phyloP scores from a whole-genome alignment of 2,797 vertebrate species.

The Enteromius thamalakanensis region DNA sequence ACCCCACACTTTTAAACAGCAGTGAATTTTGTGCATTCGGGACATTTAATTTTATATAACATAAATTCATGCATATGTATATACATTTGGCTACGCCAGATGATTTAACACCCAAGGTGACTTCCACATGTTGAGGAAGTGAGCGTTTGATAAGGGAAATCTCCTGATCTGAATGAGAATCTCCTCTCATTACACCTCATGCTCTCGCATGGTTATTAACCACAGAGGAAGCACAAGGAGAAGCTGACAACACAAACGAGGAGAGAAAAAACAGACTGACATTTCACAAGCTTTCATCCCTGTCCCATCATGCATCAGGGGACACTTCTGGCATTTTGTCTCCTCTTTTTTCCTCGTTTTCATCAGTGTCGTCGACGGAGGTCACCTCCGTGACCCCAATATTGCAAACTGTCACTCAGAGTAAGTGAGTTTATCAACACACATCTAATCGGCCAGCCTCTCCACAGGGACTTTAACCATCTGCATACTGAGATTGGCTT shows the following conservation, averaged over 20 bases:
- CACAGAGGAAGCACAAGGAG: conserved; percentile 49
- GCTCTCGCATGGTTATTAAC: conserved; percentile 84
- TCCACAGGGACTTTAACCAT: conserved; percentile 83
- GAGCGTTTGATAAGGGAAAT: conserved; percentile 4
- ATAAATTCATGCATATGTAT: conserved; percentile 1
- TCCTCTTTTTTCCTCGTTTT: conserved; percentile 71
- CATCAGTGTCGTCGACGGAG: conserved; percentile 80
- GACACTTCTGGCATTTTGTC: conserved; percentile 86
- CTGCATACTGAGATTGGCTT: conserved; percentile 90
- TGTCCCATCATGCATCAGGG: conserved; percentile 82
- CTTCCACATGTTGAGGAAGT: conserved; percentile 19
- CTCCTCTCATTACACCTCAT: conserved; percentile 68
- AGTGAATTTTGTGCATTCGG: not conserved
- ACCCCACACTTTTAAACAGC: not conserved
- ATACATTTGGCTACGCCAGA: conserved; percentile 47
- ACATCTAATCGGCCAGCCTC: conserved; percentile 72
- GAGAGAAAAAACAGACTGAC: conserved; percentile 75
- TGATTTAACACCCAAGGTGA: conserved; percentile 27
- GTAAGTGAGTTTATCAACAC: conserved; percentile 92
- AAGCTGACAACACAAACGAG: conserved; percentile 37
- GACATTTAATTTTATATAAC: not conserved
- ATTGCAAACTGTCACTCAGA: conserved; percentile 89
- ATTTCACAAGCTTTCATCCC: conserved; percentile 83
- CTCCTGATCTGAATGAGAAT: conserved; percentile 36
- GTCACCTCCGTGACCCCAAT: conserved; percentile 85